Conservation (phyloP, 2,797 vertebrate genomes). For the Parotocinclus haroldoi region DNA sequence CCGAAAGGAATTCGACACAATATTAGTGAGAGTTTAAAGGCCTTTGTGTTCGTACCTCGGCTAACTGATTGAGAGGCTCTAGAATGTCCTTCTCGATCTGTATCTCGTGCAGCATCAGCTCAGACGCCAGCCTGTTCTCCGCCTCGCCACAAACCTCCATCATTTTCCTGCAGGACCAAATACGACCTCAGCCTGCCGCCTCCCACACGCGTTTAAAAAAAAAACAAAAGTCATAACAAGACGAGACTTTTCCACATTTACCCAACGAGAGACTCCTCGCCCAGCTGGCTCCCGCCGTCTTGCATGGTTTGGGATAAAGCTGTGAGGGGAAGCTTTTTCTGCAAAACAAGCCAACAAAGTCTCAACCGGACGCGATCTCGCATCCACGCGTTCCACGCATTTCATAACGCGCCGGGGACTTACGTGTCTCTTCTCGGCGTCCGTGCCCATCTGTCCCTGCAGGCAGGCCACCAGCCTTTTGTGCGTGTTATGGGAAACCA, state of each 20-base stretch:
- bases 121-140: slow-evolving; percentile 88
- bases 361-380: neutral
- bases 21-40: neutral
- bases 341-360: slow-evolving; percentile 45
- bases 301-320: slow-evolving; percentile 91
- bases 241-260: slow-evolving; percentile 63
- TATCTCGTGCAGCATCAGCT: slow-evolving; percentile 88
- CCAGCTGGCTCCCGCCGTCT: slow-evolving; percentile 85
- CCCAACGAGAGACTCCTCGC: slow-evolving; percentile 92
- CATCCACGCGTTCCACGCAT: too few species aligned
- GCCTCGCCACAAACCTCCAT: slow-evolving; percentile 93
- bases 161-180: slow-evolving; percentile 80
- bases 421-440: slow-evolving; percentile 90
- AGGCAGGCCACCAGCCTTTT: slow-evolving; percentile 87
- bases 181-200: too few species aligned
- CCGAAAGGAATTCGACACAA: too few species aligned
- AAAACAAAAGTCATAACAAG: too few species aligned
- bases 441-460: slow-evolving; percentile 90
- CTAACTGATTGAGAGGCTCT: slow-evolving; percentile 86
- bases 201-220: too few species aligned
- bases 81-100: slow-evolving; percentile 91
- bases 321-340: slow-evolving; percentile 95
- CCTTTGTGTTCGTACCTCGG: slow-evolving; percentile 76
- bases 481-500: slow-evolving; percentile 91
- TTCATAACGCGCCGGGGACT: too few species aligned